These are phyloP conservation scores for Orchesella flavescens DNA, from an alignment of 2,888 invertebrate genomes.

Conservation along the genomic window DNA sequence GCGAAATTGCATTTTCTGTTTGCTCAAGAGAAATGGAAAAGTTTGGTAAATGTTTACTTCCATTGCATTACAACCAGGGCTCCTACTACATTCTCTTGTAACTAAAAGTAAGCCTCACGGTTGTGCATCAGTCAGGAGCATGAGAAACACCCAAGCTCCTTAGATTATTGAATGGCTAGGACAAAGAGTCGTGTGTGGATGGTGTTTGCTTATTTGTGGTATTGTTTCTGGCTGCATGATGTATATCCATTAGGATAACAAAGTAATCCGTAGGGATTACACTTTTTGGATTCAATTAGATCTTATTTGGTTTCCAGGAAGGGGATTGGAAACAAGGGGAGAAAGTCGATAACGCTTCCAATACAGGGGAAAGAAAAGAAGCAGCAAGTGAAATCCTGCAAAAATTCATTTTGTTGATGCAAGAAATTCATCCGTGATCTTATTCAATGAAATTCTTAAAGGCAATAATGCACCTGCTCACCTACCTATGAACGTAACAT, in stretches of 20 bases:
- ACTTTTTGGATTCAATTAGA: constrained; percentile 53
- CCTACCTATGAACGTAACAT: no score
- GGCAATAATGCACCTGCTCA: no score
- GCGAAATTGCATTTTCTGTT: constrained; percentile 61
- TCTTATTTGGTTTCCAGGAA: constrained; percentile 33
- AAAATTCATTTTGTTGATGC: background rate
- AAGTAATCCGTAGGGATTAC: constrained; percentile 58
- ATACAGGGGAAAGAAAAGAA: constrained; percentile 1
- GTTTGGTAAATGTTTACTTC: constrained; percentile 58
- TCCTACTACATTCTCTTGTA: background rate
- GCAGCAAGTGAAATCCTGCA: background rate
- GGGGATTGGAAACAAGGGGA: constrained; percentile 28
- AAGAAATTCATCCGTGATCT: background rate
- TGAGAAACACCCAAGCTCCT: background rate
- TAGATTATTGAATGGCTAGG: background rate
- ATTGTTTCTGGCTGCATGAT: constrained; percentile 39
- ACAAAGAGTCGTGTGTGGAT: constrained; percentile 8
- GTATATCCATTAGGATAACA: constrained; percentile 53
- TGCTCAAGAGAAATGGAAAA: constrained; percentile 57
- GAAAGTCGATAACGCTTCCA: constrained; percentile 23
- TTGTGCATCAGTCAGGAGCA: background rate
- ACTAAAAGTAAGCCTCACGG: no score
- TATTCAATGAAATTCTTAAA: no score
- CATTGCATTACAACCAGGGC: background rate
- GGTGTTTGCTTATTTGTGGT: background rate